phyloP scores from a whole-genome alignment of 2,888 invertebrate species.

The Eupithecia inturbata region DNA sequence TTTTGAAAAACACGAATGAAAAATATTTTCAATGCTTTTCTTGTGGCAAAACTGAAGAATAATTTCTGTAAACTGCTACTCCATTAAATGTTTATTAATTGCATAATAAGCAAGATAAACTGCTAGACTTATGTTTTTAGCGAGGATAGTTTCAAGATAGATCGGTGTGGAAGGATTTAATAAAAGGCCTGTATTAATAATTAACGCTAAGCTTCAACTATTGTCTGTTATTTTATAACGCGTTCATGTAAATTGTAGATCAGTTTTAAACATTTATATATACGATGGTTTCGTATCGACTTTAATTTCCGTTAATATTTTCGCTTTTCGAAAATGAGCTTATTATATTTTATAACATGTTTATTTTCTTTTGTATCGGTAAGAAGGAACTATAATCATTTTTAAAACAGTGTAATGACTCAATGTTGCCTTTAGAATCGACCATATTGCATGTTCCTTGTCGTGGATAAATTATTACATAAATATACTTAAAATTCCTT shows the following conservation, averaged over 20 bases:
- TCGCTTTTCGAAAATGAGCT: not conserved
- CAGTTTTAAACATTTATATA: not conserved
- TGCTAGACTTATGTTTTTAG: constrained; percentile 31
- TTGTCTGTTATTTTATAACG: not conserved
- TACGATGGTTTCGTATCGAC: not conserved
- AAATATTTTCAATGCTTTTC: not conserved
- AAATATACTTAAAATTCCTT: constrained; percentile 22
- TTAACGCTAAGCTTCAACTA: constrained; percentile 2
- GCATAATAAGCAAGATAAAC: constrained; percentile 39
- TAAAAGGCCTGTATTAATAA: not conserved
- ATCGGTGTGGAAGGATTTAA: constrained; percentile 16
- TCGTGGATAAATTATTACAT: not conserved
- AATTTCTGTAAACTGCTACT: constrained; percentile 4
- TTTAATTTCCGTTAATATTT: not conserved
- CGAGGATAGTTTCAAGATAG: constrained; percentile 29
- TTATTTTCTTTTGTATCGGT: not conserved
- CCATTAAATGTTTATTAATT: constrained; percentile 42
- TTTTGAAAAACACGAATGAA: not conserved
- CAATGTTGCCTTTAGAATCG: not conserved
- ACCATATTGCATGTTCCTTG: not conserved
- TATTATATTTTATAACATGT: not conserved
- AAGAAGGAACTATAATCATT: not conserved
- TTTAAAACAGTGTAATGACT: not conserved
- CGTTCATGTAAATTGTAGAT: not conserved
- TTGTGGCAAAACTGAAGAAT: not conserved